Base-by-base conservation (phyloP, 2,888 invertebrate genomes). In the Cosmopolites sordidus region DNA sequence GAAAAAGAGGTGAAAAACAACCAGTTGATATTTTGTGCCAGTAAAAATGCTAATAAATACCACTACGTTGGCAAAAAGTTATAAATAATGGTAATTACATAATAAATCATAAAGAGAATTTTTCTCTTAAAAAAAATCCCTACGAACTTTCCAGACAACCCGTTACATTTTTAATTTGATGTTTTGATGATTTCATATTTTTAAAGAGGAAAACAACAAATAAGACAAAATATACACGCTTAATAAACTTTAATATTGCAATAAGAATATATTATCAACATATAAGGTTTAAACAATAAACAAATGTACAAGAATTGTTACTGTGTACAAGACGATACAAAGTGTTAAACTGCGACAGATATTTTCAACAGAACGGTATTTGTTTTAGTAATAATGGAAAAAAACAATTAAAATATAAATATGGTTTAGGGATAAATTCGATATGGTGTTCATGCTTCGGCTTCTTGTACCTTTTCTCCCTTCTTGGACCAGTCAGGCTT, bases 401-500 rank as follows among this genome's bases (percentile, higher is more conserved):
- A 27, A 27, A 33, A 33, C n/a, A 12, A n/a, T 33, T 22, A 33
- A 33, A 5, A 33, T 12, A 33, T 9, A 33, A 22, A 3, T 22
- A 8, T 5, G 22, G 22, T 22, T 22, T 22, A 5, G 8, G 22
- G 22, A 22, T 12, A 11, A 9, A 11, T 33, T 33, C n/a, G 40
- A 40, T 41, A 27, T 27, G 44, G 17, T 57, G 58, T 56, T 88
- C 86, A 89, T 85, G 89, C 89, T 80, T 90, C 89, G 76, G 85
- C 86, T 77, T 87, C 90, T 80, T 83, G 84, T 86, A 90, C 89
- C 80, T 83, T 82, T 77, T 85, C 89, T 74, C 84, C 84, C 75
- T 90, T 90, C 84, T 92, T 92, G 75, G 92, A 91, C 92, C 92
- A 92, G 80, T 92, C 92, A 70, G 92, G 91, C 78, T 92, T 92